A percentile compares a stretch with the other conserved stretches of the same genome.
These are phyloP conservation scores for Lithobates pipiens DNA, from an alignment of 2,797 vertebrate species.

Conservation along the genomic window DNA sequence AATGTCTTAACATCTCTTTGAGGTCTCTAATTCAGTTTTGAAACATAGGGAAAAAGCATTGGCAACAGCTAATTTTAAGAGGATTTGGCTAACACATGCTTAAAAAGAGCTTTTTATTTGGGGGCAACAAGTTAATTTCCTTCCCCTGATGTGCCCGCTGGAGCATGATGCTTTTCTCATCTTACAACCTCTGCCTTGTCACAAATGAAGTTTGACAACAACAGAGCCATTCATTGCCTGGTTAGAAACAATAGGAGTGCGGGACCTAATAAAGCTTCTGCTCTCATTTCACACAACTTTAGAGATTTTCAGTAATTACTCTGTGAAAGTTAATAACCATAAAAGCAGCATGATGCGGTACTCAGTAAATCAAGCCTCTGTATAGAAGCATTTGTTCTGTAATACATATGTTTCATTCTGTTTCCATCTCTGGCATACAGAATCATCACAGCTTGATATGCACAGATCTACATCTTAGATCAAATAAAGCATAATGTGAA, in stretches of 20 bases:
- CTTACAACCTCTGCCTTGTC: conserved; percentile 48
- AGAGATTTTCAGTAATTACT: conserved; percentile 52
- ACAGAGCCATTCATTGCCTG: conserved; percentile 44
- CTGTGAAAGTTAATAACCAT: conserved; percentile 57
- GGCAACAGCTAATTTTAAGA: conserved; percentile 37
- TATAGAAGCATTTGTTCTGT: neutral
- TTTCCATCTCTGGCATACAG: neutral
- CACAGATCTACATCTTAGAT: neutral
- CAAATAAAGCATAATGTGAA: neutral
- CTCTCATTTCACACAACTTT: conserved; percentile 56
- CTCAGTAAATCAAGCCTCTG: conserved; percentile 1
- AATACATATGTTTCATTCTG: neutral
- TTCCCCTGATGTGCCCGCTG: conserved; percentile 42
- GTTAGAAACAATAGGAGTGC: conserved; percentile 20
- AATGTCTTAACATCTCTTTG: neutral
- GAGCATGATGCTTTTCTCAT: conserved; percentile 54
- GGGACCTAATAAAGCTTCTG: conserved; percentile 41
- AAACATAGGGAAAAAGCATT: conserved; percentile 9
- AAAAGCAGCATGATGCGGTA: conserved; percentile 36
- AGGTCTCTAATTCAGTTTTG: neutral
- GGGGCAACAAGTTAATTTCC: conserved; percentile 57
- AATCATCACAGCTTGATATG: conserved; percentile 8
- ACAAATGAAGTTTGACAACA: conserved; percentile 46
- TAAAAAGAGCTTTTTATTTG: conserved; percentile 30
- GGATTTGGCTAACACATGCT: conserved; percentile 45